phyloP scores from a whole-genome alignment of 1,140 invertebrate species.

The Zaprionus nigranus region DNA sequence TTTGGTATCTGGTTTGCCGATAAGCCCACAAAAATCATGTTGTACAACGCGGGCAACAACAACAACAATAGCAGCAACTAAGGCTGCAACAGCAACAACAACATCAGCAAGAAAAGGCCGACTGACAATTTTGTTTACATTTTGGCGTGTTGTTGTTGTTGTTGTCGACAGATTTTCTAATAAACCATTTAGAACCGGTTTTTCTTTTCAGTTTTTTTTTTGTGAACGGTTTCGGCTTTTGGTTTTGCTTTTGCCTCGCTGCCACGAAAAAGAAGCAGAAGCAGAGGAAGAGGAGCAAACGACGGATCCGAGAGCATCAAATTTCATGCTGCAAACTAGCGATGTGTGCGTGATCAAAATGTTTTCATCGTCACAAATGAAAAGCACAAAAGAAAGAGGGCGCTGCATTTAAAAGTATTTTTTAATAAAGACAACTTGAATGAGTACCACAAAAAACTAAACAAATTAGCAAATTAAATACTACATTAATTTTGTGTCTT shows the following conservation, averaged over 20 bases:
- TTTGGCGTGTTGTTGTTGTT: conserved; percentile 56
- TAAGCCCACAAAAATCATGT: conserved; percentile 61
- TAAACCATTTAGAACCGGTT: conserved; percentile 80
- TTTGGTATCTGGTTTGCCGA: conserved; percentile 71
- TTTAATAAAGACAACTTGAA: no score
- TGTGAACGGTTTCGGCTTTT: conserved; percentile 73
- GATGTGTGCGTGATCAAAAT: neutral
- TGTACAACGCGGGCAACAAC: conserved; percentile 36
- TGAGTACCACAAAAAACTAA: neutral
- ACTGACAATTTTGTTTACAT: conserved; percentile 77
- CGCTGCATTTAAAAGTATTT: no score
- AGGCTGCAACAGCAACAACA: conserved; percentile 13
- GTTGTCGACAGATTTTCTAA: conserved; percentile 77
- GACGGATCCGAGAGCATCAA: conserved; percentile 62
- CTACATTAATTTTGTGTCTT: neutral
- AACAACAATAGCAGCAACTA: conserved; percentile 31
- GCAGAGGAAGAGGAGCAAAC: conserved; percentile 55
- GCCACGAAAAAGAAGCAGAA: conserved; percentile 50
- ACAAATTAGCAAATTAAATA: neutral
- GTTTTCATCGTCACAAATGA: neutral
- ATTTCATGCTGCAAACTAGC: conserved; percentile 65
- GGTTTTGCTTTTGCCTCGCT: conserved; percentile 48
- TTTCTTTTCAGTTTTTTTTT: conserved; percentile 62
- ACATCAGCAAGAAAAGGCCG: conserved; percentile 36
- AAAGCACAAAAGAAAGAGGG: neutral